phyloP scores from a whole-genome alignment of 2,888 invertebrate genomes.

The Calameuta idolon region DNA sequence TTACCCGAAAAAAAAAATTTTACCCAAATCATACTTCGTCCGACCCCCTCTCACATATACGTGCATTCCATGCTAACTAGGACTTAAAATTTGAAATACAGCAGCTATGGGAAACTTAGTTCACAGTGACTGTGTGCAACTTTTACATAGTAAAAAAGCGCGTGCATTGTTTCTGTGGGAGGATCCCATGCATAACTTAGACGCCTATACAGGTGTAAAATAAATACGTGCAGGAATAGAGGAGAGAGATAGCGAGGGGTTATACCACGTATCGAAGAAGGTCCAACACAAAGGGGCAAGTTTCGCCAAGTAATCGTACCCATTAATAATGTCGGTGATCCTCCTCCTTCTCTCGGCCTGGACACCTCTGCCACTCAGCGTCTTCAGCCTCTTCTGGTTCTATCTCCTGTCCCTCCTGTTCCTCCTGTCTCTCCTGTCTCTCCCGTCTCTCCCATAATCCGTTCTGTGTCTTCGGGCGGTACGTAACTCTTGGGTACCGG shows the following conservation, averaged over 20 bases:
- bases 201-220: constrained; percentile 58
- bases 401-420: constrained; percentile 7
- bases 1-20: neutral
- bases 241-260: constrained; percentile 19
- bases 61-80: neutral
- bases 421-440: neutral
- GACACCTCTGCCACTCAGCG: constrained; percentile 24
- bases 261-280: constrained; percentile 15
- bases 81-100: neutral
- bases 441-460: constrained; percentile 13
- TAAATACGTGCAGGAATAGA: constrained; percentile 53
- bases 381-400: constrained; percentile 28
- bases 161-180: constrained; percentile 65
- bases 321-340: constrained; percentile 61
- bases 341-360: constrained; percentile 43
- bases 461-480: constrained; percentile 13
- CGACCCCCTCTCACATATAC: neutral
- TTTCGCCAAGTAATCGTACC: constrained; percentile 63
- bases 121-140: neutral
- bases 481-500: neutral
- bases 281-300: constrained; percentile 51
- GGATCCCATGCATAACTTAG: constrained; percentile 64
- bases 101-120: neutral
- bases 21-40: neutral
- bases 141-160: constrained; percentile 28